phyloP scores from a whole-genome alignment of 2,113 vertebrate species.

The Urocolius indicus region DNA sequence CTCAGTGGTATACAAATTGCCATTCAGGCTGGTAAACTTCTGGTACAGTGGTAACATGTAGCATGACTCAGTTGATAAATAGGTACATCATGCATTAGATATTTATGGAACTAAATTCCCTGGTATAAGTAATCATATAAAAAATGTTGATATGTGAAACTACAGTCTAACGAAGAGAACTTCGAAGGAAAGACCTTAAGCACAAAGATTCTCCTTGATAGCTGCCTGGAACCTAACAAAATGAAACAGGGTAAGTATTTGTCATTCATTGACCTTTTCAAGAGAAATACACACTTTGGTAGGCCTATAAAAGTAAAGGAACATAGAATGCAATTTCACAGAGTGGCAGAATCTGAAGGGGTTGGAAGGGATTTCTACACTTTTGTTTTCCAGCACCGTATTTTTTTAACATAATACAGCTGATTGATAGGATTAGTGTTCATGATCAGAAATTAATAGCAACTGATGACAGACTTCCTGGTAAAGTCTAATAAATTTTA shows the following conservation, averaged over 20 bases:
- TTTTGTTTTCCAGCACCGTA: neutral
- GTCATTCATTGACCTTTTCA: neutral
- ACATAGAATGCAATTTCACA: neutral
- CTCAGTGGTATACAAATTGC: neutral
- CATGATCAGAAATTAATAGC: neutral
- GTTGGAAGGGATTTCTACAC: neutral
- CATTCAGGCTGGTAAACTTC: neutral
- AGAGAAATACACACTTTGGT: neutral
- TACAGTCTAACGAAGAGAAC: neutral
- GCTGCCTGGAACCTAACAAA: neutral
- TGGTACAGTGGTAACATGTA: neutral
- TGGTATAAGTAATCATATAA: rapidly evolving
- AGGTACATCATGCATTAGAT: neutral
- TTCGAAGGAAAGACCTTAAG: neutral
- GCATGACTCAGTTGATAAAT: neutral
- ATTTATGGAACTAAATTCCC: neutral
- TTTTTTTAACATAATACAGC: neutral
- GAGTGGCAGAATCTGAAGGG: too few relatives aligned
- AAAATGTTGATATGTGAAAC: neutral
- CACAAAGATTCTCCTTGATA: neutral
- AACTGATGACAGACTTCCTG: neutral
- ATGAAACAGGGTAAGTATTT: neutral
- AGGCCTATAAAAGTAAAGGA: neutral
- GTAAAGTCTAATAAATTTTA: neutral
- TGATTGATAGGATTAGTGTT: neutral